Evolutionary conservation across 2,113 vertebrate genomes (phyloP).

Genomic region (Tapirus terrestris): DNA sequence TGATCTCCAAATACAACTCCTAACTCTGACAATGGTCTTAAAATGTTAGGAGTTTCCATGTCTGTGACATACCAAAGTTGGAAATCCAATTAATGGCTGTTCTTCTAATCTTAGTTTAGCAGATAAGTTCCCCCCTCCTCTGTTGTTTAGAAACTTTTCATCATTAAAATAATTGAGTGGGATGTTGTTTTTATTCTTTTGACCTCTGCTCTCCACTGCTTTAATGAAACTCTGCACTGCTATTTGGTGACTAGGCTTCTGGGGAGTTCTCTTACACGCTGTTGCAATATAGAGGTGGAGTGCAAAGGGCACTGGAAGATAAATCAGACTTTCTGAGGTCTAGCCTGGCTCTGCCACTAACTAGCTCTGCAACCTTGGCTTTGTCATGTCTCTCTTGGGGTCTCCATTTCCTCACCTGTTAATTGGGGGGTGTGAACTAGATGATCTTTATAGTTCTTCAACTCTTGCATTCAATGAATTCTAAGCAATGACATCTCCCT

Average conservation of each 20-base stretch:
- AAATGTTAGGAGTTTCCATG: not conserved
- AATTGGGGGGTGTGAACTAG: not conserved
- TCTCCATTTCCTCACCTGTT: conserved; percentile 9
- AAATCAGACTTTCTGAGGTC: not conserved
- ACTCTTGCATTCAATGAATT: not conserved
- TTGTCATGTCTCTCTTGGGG: not conserved
- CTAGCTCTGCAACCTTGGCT: not conserved
- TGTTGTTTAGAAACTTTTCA: conserved; percentile 29
- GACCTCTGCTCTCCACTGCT: not conserved
- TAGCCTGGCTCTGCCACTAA: not conserved
- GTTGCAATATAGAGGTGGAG: not conserved
- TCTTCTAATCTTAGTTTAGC: not conserved
- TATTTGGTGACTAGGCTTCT: not conserved
- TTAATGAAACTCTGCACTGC: not conserved
- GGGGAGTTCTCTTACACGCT: not conserved
- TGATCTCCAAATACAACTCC: not conserved
- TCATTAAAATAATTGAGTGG: conserved; percentile 54
- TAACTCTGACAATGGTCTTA: not conserved
- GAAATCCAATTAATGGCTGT: not conserved
- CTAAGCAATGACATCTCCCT: conserved; percentile 39
- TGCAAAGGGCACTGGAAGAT: not conserved
- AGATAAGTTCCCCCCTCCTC: not conserved
- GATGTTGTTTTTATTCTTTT: not conserved
- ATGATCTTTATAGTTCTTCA: not conserved
- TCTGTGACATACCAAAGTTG: not conserved